Evolutionary conservation across 2,113 vertebrate genomes (phyloP).

Genomic region (Pseudopipra pipra): DNA sequence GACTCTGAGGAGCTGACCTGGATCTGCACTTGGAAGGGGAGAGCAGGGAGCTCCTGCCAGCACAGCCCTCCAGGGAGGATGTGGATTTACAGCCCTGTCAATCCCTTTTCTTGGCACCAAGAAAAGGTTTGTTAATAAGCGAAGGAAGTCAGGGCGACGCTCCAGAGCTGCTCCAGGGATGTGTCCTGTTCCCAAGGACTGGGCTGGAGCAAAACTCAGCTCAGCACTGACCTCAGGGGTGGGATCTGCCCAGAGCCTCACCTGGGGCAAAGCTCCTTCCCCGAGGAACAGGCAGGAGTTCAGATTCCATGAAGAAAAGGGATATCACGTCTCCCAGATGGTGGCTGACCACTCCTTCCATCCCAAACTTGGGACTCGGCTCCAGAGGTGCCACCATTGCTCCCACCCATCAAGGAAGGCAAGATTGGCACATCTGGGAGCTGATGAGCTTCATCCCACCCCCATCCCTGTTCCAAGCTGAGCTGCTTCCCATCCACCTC

Average conservation of each 20-base stretch:
- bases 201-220: not conserved
- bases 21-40: not conserved
- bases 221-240: not conserved
- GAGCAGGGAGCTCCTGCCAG: not conserved
- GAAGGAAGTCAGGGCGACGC: not conserved
- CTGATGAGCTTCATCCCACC: not conserved
- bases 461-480: not conserved
- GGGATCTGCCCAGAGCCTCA: not conserved
- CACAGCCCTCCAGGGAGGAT: not conserved
- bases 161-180: not conserved
- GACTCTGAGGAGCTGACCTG: not conserved
- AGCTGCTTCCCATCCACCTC: not conserved
- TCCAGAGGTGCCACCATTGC: not conserved
- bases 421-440: not conserved
- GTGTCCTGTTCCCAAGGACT: not conserved
- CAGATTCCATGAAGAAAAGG: not conserved
- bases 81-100: not conserved
- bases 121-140: not conserved
- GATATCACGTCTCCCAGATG: accelerated
- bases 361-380: not conserved
- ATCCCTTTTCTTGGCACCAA: not conserved
- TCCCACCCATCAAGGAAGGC: not conserved
- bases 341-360: accelerated
- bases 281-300: not conserved
- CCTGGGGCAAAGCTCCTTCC: accelerated